Conservation (phyloP, 2,113 vertebrate species). For the Penelope pileata region DNA sequence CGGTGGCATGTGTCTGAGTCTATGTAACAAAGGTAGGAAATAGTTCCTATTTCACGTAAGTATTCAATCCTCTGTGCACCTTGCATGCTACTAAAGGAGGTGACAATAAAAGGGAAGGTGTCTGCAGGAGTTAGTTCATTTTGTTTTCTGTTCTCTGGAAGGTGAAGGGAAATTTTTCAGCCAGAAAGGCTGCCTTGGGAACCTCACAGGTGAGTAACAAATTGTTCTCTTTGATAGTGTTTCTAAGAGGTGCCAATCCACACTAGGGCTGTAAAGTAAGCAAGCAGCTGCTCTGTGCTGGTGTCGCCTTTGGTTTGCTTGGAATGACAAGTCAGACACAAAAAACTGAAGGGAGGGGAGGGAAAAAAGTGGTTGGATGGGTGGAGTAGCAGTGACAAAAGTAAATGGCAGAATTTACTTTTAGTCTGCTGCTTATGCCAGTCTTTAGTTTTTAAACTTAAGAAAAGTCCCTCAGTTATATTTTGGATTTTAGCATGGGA, state of each 20-base stretch:
- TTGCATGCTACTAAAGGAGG: neutral
- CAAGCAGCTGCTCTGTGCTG: neutral
- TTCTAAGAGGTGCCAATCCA: neutral
- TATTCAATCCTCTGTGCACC: neutral
- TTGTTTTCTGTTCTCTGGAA: neutral
- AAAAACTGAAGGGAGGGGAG: neutral
- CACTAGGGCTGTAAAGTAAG: neutral
- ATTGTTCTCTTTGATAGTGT: neutral
- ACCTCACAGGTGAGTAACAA: neutral
- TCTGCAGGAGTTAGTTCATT: neutral
- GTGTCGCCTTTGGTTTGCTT: neutral
- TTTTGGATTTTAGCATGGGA: neutral
- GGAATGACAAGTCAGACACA: neutral
- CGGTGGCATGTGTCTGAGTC: neutral
- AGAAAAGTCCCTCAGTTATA: accelerated
- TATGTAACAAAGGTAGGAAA: neutral
- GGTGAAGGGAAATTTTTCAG: neutral
- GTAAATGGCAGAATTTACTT: neutral
- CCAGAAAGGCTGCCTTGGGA: neutral
- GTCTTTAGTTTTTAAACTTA: neutral
- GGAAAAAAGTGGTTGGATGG: neutral
- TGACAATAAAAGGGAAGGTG: neutral
- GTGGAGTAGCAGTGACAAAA: neutral
- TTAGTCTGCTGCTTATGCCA: neutral
- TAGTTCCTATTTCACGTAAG: neutral